Conservation (phyloP, 2,797 vertebrate genomes). For the Poeciliopsis turneri region DNA sequence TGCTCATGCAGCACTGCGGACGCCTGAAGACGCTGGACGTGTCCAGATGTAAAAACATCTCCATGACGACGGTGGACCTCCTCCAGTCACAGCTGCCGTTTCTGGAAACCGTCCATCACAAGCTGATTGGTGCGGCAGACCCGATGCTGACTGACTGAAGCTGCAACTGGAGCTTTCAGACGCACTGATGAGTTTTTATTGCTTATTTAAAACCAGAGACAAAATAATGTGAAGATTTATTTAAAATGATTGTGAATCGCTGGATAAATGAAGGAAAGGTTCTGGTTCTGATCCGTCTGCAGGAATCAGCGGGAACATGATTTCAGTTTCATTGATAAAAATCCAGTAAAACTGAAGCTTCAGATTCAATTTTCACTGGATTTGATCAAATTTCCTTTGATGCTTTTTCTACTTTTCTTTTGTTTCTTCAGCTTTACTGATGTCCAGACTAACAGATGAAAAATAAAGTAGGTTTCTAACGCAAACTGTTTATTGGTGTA, state of each 20-base stretch:
- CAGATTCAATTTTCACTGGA: not conserved
- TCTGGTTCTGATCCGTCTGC: not conserved
- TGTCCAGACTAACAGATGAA: not conserved
- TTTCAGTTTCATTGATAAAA: not conserved
- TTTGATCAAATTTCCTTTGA: not conserved
- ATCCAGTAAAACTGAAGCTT: too few species aligned
- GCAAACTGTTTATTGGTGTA: slow-evolving; percentile 62
- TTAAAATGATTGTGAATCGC: not conserved
- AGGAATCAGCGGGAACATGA: not conserved
- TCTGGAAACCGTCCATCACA: slow-evolving; percentile 80
- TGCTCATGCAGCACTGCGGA: slow-evolving; percentile 77
- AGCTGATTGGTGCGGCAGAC: slow-evolving; percentile 79
- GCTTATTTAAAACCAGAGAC: not conserved
- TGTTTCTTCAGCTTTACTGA: not conserved
- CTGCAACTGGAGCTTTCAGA: too few species aligned
- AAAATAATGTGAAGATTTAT: not conserved
- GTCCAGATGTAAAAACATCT: slow-evolving; percentile 83
- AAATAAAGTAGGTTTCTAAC: slow-evolving; percentile 34
- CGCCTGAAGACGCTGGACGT: slow-evolving; percentile 84
- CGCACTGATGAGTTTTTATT: too few species aligned
- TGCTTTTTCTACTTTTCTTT: not conserved
- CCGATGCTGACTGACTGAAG: slow-evolving; percentile 51
- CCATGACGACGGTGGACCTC: slow-evolving; percentile 67
- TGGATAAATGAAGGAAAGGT: not conserved
- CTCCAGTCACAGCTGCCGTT: slow-evolving; percentile 83